Base-by-base conservation (phyloP, 2,113 vertebrate genomes). In the Halcyon senegalensis region DNA sequence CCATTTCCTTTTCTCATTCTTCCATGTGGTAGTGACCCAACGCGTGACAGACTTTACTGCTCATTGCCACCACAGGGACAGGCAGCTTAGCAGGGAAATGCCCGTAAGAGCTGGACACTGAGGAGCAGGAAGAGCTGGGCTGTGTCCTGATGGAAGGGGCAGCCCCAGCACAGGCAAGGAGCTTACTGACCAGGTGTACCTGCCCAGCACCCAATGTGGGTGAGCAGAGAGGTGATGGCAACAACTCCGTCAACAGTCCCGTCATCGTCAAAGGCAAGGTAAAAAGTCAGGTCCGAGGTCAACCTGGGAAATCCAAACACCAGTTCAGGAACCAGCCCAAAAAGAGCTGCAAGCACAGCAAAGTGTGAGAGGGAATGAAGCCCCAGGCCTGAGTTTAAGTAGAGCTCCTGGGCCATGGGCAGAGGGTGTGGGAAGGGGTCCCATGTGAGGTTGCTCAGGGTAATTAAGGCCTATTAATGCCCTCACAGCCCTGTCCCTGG, bases 251-350 rank as follows among this genome's bases (percentile, higher is more conserved):
- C 60, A 59, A 23, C 43, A 60, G 33, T 21, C 16, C 59, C 3
- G 0, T 19, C 21, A 37, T 12, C 0, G 0, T 31, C 58, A 86
- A 84, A 84, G 59, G 48, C 56, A 37, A 72, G 12, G 20, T 23
- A 62, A 60, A 18, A 62, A 53, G 14, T 21, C 41, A 66, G 41
- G 46, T 39, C 70, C 56, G 59, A 72, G 46, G 28, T 55, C 37
- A 92, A 1, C 16, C 24, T 83, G 43, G 13, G n/a, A 86, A 83
- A 69, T n/a, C 21, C 48, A 86, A 80, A 67, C 9, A 70, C 25
- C 66, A 69, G 0, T 14, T 75, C 53, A 59, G 43, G 28, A 75
- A 72, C 23, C 14, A n/a, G 69, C 28, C 31, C n/a, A 17, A n/a
- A 41, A 70, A 53, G 15, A 33, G 12, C 7, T 24, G 14, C 14